These are phyloP conservation scores for Fragum fragum DNA, from an alignment of 2,888 invertebrate species.

Conservation along the genomic window DNA sequence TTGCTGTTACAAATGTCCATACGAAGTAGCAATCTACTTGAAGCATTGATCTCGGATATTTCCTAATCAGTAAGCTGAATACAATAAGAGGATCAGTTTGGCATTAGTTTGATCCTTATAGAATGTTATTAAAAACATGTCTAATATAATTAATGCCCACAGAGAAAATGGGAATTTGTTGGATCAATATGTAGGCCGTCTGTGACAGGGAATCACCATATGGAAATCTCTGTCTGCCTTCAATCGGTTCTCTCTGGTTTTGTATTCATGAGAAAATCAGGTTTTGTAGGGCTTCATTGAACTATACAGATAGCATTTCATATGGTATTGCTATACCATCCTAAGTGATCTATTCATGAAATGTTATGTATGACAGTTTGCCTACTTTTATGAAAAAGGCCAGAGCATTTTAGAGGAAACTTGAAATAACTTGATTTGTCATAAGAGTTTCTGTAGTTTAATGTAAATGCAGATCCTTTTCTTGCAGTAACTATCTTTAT, in stretches of 20 bases:
- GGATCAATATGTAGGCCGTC: slow-evolving; percentile 13
- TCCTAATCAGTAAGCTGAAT: not conserved
- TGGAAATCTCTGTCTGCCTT: slow-evolving; percentile 9
- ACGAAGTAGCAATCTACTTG: not conserved
- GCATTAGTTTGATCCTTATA: slow-evolving; percentile 21
- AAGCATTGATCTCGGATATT: slow-evolving; percentile 12
- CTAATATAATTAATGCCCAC: slow-evolving; percentile 27
- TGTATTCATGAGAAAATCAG: slow-evolving; percentile 3
- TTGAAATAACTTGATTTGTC: not conserved
- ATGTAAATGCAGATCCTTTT: no score
- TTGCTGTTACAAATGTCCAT: not conserved
- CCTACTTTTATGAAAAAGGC: no score
- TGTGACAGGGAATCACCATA: slow-evolving; percentile 6
- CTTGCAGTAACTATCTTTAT: no score
- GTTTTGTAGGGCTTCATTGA: not conserved
- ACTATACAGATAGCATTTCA: not conserved
- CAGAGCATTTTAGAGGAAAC: not conserved
- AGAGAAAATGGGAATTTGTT: not conserved
- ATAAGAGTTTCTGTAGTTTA: not conserved
- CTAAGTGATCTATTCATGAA: no score
- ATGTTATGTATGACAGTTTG: no score
- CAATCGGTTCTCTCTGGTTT: not conserved
- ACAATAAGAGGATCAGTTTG: slow-evolving; percentile 16
- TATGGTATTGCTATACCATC: not conserved
- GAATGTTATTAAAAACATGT: slow-evolving; percentile 33